Percentiles rank a stretch among this genome's conserved stretches.
These are phyloP conservation scores for Drosophila paracracens DNA, from an alignment of 2,888 invertebrate genomes.

Conservation along the genomic window DNA sequence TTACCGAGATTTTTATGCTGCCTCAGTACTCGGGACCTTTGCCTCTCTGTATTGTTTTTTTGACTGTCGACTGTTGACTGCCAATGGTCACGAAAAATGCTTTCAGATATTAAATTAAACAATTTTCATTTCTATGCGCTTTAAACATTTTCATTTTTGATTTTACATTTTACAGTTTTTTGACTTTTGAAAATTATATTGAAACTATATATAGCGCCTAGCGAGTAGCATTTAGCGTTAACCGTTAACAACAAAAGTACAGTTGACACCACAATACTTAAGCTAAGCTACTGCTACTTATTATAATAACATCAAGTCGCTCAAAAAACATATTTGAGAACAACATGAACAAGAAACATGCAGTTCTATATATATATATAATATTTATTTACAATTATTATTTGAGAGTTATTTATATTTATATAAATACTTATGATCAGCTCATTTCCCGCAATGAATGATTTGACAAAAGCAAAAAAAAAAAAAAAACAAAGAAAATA, in stretches of 20 bases:
- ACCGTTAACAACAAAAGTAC: slow-evolving; percentile 55
- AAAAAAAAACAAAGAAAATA: slow-evolving; percentile 38
- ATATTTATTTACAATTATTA: slow-evolving; percentile 21
- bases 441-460: slow-evolving; percentile 67
- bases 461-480: slow-evolving; percentile 21
- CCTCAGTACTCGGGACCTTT: slow-evolving; percentile 13
- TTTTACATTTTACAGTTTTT: slow-evolving; percentile 22
- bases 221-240: slow-evolving; percentile 67
- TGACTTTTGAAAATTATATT: slow-evolving; percentile 34
- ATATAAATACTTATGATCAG: slow-evolving; percentile 50
- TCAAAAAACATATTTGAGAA: slow-evolving; percentile 31
- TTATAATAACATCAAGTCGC: slow-evolving; percentile 42
- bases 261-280: slow-evolving; percentile 48
- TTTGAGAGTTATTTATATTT: slow-evolving; percentile 29
- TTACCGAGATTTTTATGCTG: slow-evolving; percentile 21
- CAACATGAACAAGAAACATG: slow-evolving; percentile 69
- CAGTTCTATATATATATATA: slow-evolving; percentile 43
- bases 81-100: slow-evolving; percentile 53
- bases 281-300: slow-evolving; percentile 27
- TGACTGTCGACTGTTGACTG: slow-evolving; percentile 33
- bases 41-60: slow-evolving; percentile 16
- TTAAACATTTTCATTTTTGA: slow-evolving; percentile 12
- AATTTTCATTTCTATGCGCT: slow-evolving; percentile 46
- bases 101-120: slow-evolving; percentile 49
- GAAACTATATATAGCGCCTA: slow-evolving; percentile 55